These are phyloP conservation scores for Globodera rostochiensis DNA, from an alignment of 1,140 invertebrate genomes.

Conservation along the genomic window DNA sequence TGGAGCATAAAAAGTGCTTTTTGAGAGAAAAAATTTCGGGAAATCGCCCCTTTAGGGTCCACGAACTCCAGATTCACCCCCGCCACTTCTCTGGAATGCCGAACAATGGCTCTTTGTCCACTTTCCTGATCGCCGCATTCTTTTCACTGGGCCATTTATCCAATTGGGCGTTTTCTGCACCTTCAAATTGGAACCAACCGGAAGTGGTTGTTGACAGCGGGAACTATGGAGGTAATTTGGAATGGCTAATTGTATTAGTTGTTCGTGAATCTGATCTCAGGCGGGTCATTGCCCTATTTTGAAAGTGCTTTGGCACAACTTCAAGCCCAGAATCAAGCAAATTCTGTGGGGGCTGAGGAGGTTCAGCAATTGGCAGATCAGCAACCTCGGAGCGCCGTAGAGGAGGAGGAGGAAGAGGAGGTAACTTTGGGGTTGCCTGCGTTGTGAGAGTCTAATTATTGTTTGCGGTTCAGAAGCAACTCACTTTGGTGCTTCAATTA, in stretches of 20 bases:
- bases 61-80: no score
- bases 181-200: neutral
- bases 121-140: neutral
- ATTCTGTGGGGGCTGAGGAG: neutral
- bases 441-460: no score
- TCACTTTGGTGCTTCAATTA: conserved; percentile 31
- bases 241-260: neutral
- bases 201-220: neutral
- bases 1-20: no score
- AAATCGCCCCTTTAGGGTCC: no score
- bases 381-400: neutral
- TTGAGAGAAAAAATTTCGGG: no score
- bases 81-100: neutral
- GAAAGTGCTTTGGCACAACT: conserved; percentile 4
- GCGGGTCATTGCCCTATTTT: neutral
- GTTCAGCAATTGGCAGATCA: neutral
- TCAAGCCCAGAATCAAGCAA: neutral
- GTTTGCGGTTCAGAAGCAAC: conserved; percentile 2
- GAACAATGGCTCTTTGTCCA: neutral
- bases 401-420: neutral
- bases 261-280: neutral
- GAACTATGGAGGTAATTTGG: neutral
- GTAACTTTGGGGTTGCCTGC: neutral
- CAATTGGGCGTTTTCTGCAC: neutral
- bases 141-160: neutral